Conservation (phyloP, 2,113 vertebrate species). For the Actenoides lindsayi region DNA sequence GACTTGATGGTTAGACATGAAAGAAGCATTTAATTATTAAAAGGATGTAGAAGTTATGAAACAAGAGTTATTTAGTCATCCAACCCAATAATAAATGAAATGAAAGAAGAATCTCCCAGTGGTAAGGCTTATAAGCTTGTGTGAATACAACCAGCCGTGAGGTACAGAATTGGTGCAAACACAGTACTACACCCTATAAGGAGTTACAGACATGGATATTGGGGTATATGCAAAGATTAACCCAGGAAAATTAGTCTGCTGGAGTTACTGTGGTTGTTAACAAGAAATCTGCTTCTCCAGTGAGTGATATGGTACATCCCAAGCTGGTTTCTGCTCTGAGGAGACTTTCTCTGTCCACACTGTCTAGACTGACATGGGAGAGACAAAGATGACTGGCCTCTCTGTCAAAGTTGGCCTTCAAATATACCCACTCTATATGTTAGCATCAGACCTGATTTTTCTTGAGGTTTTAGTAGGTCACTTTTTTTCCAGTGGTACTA, state of each 20-base stretch:
- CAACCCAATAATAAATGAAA: neutral
- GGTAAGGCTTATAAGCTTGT: neutral
- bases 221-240: neutral
- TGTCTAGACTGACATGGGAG: neutral
- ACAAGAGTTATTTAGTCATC: neutral
- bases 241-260: neutral
- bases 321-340: neutral
- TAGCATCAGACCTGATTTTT: neutral
- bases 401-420: neutral
- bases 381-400: neutral
- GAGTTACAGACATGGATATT: neutral
- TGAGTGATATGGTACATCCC: neutral
- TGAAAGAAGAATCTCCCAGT: neutral
- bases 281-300: neutral
- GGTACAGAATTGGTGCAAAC: neutral
- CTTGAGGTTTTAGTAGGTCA: conserved; percentile 31
- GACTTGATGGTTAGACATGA: neutral
- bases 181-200: rapidly evolving
- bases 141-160: neutral
- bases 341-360: neutral
- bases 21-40: neutral
- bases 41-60: neutral
- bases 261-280: neutral
- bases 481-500: neutral
- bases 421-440: neutral